Base-by-base conservation (phyloP, 1,140 invertebrate genomes). In the Nomia melanderi region DNA sequence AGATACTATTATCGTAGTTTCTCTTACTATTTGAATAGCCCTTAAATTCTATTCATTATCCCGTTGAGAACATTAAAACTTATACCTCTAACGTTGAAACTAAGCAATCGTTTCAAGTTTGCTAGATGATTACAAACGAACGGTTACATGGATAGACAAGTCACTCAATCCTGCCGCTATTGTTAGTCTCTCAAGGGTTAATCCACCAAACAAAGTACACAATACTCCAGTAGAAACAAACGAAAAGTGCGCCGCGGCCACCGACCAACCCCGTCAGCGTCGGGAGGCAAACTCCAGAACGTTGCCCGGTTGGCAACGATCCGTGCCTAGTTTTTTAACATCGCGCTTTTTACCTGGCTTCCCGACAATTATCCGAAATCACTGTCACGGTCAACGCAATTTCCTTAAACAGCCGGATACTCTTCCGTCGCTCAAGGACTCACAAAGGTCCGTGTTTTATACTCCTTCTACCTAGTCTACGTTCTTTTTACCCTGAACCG, bases 381-480 rank as follows among this genome's bases (percentile, higher is more conserved):
- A 53, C 36, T 29, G 47, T 63, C 57, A 77, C 77, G 60, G 77
- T 33, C 60, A 2, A 27, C 62, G n/a, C 25, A 65, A 78, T 74
- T 74, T 31, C 25, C 57, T 29, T 65, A 78, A 63, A 73, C 47
- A 73, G 44, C 11, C 23, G 41, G 53, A 47, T 41, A 11, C 14
- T 12, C 17, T 14, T 33, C 5, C 2, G 50, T 33, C 50, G 47
- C 25, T 23, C 77, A 83, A 84, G 81, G 81, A 69, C 77, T 67
- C 39, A 11, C 29, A 71, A 79, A 27, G 63, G 56, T 71, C 77
- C 56, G n/a, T 41, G 47, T 73, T 65, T 70, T 62, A 77, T 44
- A 62, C 36, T 57, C 50, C 39, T 54, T 47, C 57, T 23, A 11
- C 56, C 20, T 50, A 3, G 31, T 12, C n/a, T 2, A 4, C 6